Evolutionary conservation across 1,140 invertebrate genomes (phyloP), one percentile per base, ranked within the genome.

Genomic region (Oncopeltus fasciatus): DNA sequence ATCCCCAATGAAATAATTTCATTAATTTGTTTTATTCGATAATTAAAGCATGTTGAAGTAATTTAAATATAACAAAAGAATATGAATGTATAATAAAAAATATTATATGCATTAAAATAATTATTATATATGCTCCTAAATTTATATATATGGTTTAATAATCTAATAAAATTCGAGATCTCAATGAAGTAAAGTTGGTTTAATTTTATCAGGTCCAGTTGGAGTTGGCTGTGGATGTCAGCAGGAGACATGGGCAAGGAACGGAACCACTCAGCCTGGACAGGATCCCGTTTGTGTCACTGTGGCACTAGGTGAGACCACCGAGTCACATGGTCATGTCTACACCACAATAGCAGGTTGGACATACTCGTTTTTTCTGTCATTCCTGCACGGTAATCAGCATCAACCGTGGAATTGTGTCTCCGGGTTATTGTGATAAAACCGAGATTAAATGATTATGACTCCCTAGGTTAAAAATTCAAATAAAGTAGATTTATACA

Each of bases 301-400:
- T 14, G 67, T 66, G n/a, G 65, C 57, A 18, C 61, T 65, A 44
- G 68, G 64, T 28, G 67, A 67, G 57, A 68, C 69, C 24, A 59
- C 65, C 5, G 68, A 69, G 59, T 64, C 65, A 16, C 64, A 67
- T 33, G 64, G 61, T 28, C 65, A 68, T 60, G 69, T 71, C 60
- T 71, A 71, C 62, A 67, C 68, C 8, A 65, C 70, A 14, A 67
- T 71, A 60, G 68, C 68, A 29, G 66, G 67, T 68, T n/a, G n/a
- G n/a, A n/a, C n/a, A n/a, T n/a, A n/a, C n/a, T n/a, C n/a, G n/a
- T n/a, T n/a, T n/a, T n/a, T n/a, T n/a, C n/a, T n/a, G n/a, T n/a
- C n/a, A n/a, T n/a, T n/a, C n/a, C n/a, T n/a, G n/a, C n/a, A n/a
- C n/a, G n/a, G n/a, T n/a, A n/a, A n/a, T n/a, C n/a, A n/a, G n/a